phyloP scores from a whole-genome alignment of 2,113 vertebrate species.

The Poeciliopsis prolifica region DNA sequence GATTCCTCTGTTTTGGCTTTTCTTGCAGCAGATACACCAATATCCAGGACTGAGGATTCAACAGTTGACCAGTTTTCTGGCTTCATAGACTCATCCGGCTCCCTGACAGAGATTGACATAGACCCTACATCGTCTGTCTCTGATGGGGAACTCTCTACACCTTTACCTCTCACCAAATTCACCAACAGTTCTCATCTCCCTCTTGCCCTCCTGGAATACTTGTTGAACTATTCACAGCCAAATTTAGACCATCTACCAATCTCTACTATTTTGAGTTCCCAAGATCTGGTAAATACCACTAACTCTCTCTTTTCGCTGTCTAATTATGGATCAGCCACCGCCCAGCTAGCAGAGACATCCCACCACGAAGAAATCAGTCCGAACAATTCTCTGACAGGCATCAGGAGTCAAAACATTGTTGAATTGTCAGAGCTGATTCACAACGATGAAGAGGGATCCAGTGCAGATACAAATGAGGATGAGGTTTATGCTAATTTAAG shows the following conservation, averaged over 20 bases:
- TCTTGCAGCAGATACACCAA: slow-evolving; percentile 45
- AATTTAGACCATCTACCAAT: not conserved
- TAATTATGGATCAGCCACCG: slow-evolving; percentile 2
- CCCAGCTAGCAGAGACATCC: slow-evolving; percentile 5
- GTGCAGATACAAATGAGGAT: not conserved
- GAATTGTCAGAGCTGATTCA: not conserved
- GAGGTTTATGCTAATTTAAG: not conserved
- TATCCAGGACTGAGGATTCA: not conserved
- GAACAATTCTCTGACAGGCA: not conserved
- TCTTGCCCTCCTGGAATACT: slow-evolving; percentile 32
- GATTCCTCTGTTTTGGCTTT: slow-evolving; percentile 27
- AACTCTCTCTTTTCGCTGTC: not conserved
- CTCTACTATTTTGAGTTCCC: not conserved
- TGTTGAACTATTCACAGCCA: slow-evolving; percentile 54
- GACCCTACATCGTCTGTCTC: not conserved
- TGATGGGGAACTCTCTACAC: not conserved
- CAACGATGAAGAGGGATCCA: not conserved
- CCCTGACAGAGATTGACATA: not conserved
- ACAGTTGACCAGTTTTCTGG: not conserved
- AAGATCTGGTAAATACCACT: not conserved
- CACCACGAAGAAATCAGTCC: not conserved
- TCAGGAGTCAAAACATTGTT: not conserved
- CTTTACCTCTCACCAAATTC: slow-evolving; percentile 17
- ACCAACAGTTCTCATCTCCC: slow-evolving; percentile 1
- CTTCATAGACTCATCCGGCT: not conserved